phyloP scores from a whole-genome alignment of 2,888 invertebrate genomes.

The Heptascelio sp. region DNA sequence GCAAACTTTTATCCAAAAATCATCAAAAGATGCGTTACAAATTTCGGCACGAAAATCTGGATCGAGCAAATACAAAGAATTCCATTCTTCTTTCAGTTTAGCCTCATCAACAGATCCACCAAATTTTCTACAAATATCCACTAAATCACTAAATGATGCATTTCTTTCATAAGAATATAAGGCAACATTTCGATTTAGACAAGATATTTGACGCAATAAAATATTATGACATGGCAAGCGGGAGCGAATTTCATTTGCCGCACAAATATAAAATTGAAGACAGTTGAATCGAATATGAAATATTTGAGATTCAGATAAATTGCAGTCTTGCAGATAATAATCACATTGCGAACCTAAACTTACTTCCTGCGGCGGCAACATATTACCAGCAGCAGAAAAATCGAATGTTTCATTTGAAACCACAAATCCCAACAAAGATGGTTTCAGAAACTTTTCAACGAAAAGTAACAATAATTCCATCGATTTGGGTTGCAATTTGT shows the following conservation, averaged over 20 bases:
- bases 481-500: constrained; percentile 31
- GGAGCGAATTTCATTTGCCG: not conserved
- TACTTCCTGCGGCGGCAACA: constrained; percentile 8
- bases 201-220: not conserved
- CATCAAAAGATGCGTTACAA: constrained; percentile 26
- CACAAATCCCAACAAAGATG: not conserved
- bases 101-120: not conserved
- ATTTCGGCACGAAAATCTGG: not conserved
- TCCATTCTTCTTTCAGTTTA: constrained; percentile 6
- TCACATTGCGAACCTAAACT: constrained; percentile 10
- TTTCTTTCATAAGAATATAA: constrained; percentile 9
- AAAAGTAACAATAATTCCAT: constrained; percentile 12
- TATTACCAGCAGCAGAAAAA: not conserved
- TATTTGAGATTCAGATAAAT: not conserved
- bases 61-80: not conserved
- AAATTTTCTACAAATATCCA: not conserved
- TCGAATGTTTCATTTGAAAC: too few species aligned
- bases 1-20: constrained; percentile 22
- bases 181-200: not conserved
- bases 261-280: constrained; percentile 20
- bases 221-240: not conserved
- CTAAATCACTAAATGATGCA: not conserved
- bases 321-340: not conserved
- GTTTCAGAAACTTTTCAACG: not conserved
- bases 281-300: not conserved